Evolutionary conservation across 2,888 invertebrate genomes (phyloP).

Genomic region (Xylota sylvarum): DNA sequence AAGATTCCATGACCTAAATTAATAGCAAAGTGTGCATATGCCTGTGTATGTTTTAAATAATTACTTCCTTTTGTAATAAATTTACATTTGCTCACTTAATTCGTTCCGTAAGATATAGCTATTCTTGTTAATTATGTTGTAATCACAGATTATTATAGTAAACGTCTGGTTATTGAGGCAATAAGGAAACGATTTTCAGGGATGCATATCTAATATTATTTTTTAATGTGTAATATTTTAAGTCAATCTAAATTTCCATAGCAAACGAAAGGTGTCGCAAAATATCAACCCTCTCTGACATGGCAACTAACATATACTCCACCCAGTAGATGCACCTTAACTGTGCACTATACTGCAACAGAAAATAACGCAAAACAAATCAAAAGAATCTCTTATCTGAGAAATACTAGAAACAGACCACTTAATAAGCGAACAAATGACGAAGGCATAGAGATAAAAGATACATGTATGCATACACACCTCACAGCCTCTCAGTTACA

Average conservation of each 20-base stretch:
- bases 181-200: background rate
- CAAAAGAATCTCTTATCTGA: conserved; percentile 5
- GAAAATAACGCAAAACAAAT: conserved; percentile 7
- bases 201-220: too few relatives aligned
- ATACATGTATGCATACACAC: background rate
- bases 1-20: conserved; percentile 49
- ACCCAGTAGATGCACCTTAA: background rate
- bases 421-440: background rate
- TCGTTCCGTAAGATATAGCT: conserved; percentile 16
- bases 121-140: conserved; percentile 27
- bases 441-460: background rate
- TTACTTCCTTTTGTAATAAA: conserved; percentile 46
- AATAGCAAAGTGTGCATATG: conserved; percentile 9
- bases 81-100: conserved; percentile 30
- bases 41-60: conserved; percentile 26
- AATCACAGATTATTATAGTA: conserved; percentile 4
- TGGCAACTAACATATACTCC: background rate
- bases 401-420: conserved; percentile 1
- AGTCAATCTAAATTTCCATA: background rate
- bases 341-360: conserved; percentile 14
- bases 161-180: background rate
- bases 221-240: background rate
- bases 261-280: background rate
- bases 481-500: background rate
- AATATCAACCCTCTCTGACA: background rate